These are phyloP conservation scores for Passerina amoena DNA, from an alignment of 2,113 vertebrate genomes.

Conservation along the genomic window DNA sequence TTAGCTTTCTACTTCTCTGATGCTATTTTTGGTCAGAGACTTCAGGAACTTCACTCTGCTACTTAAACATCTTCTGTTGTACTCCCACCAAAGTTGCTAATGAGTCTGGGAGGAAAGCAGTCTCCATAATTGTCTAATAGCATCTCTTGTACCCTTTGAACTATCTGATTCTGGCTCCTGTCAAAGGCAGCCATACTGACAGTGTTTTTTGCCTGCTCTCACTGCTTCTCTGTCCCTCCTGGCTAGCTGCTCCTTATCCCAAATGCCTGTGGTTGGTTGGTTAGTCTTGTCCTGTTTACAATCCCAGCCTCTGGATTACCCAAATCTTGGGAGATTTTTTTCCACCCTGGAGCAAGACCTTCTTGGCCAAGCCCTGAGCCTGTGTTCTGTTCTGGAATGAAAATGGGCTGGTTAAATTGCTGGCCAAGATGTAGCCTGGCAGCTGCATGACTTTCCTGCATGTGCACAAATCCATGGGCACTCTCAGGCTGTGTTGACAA, in stretches of 20 bases:
- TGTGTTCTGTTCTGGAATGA: background rate
- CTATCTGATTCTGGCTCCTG: background rate
- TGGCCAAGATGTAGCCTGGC: background rate
- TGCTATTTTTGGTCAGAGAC: background rate
- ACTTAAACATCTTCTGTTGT: background rate
- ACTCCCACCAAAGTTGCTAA: background rate
- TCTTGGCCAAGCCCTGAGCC: background rate
- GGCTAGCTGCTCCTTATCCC: background rate
- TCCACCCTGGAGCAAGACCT: background rate
- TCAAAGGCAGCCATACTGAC: background rate
- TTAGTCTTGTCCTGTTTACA: slow-evolving; percentile 24
- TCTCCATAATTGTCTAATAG: background rate
- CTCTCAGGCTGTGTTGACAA: background rate
- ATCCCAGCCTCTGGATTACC: background rate
- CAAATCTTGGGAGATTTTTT: background rate
- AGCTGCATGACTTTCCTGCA: background rate
- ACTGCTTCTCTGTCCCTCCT: background rate
- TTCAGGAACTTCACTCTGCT: background rate
- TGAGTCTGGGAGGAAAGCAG: background rate
- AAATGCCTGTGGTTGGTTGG: slow-evolving; percentile 25
- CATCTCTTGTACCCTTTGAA: background rate
- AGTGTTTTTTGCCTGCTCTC: background rate
- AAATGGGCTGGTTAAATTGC: background rate
- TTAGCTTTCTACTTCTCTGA: background rate
- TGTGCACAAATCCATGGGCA: background rate